Evolutionary conservation across 2,888 invertebrate species (phyloP).

Genomic region (Hecatera dysodea): DNA sequence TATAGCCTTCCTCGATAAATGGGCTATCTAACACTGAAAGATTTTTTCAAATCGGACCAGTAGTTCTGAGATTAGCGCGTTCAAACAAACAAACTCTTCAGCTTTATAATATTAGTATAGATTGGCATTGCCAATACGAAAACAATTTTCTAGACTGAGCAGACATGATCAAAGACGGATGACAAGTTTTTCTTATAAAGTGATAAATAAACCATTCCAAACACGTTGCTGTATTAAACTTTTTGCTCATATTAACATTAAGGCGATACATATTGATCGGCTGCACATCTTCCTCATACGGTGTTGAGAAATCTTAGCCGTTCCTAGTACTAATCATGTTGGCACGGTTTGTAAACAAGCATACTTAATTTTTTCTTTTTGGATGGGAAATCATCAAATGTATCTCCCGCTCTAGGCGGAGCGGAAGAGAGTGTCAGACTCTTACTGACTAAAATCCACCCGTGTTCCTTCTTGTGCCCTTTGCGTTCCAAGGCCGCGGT

Average conservation of each 20-base stretch:
- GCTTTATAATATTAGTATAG: too few relatives aligned
- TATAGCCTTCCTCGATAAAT: too few relatives aligned
- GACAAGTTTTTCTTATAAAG: conserved; percentile 14
- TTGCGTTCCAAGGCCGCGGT: too few relatives aligned
- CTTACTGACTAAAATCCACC: too few relatives aligned
- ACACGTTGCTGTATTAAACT: conserved; percentile 1
- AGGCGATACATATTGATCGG: conserved; percentile 24
- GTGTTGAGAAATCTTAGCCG: conserved; percentile 49
- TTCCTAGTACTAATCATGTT: conserved; percentile 34
- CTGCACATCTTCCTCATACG: conserved; percentile 33
- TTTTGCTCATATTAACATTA: conserved; percentile 31
- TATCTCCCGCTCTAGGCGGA: too few relatives aligned
- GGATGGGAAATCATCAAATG: too few relatives aligned
- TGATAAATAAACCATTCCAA: conserved; percentile 21
- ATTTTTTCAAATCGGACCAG: too few relatives aligned
- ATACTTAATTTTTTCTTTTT: conserved; percentile 7
- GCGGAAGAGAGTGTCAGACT: too few relatives aligned
- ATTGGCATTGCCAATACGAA: not conserved
- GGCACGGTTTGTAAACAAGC: conserved; percentile 39
- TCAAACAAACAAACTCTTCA: too few relatives aligned
- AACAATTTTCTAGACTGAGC: conserved; percentile 2
- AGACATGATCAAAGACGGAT: not conserved
- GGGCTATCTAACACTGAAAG: too few relatives aligned
- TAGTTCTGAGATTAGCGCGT: too few relatives aligned
- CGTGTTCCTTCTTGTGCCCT: too few relatives aligned